Evolutionary conservation across 2,888 invertebrate genomes (phyloP).

Genomic region (Capitulum mitella): DNA sequence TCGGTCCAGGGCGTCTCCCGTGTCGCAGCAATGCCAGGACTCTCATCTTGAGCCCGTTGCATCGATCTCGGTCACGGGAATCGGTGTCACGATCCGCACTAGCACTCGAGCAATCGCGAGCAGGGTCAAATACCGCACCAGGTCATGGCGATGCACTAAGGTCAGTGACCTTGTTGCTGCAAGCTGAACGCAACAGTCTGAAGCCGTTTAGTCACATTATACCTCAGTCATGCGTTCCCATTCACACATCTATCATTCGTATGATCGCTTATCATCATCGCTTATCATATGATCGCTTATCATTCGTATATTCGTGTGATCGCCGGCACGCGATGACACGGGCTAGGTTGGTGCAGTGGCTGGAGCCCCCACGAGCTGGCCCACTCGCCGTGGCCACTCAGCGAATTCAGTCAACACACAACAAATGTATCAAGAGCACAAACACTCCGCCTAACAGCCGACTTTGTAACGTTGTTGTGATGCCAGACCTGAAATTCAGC

Average conservation of each 20-base stretch:
- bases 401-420: too few relatives aligned
- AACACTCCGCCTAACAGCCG: too few relatives aligned
- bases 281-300: too few relatives aligned
- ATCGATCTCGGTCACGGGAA: neutral
- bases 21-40: neutral
- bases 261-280: too few relatives aligned
- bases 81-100: neutral
- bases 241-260: neutral
- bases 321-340: neutral
- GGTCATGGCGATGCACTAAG: neutral
- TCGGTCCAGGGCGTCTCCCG: too few relatives aligned
- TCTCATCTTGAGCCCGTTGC: neutral
- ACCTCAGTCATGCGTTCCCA: neutral
- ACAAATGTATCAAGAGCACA: too few relatives aligned
- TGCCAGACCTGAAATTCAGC: too few relatives aligned
- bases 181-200: neutral
- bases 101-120: neutral
- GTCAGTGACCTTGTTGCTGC: neutral
- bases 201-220: neutral
- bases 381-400: neutral
- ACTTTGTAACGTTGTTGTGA: too few relatives aligned
- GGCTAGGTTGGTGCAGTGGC: neutral
- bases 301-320: too few relatives aligned
- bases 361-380: neutral
- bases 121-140: neutral